Base-by-base conservation (phyloP, 2,113 vertebrate species). In the Pheucticus melanocephalus region DNA sequence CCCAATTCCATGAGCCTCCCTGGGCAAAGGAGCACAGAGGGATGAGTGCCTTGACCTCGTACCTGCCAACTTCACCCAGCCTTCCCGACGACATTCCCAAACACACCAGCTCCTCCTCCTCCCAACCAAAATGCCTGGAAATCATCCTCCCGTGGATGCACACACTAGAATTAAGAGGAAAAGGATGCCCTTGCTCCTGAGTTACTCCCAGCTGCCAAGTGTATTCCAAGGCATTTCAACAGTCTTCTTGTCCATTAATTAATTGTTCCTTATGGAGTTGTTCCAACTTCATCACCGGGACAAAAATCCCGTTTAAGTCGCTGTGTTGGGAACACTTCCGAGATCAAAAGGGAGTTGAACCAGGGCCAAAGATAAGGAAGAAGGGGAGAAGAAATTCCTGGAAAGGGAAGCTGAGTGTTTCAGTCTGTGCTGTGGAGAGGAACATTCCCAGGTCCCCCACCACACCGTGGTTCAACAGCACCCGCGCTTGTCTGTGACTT, bases 1-100 rank as follows among this genome's bases (percentile, higher is more conserved):
- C 61, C 71, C 1, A 4, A 21, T 4, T 11, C 71, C 61, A 35
- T 1, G 1, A n/a, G 28, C 16, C 75, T 51, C 28, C 37, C 3
- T 1, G 27, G 40, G 35, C 3, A 6, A 70, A 47, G 39, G 22
- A 71, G n/a, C 39, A 72, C 0, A 0, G 64, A 64, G 44, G 12
- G 85, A 60, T 11, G 14, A 1, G 5, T 2, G 1, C 7, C 44
- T 33, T 5, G 3, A 71, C 5, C 15, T 8, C 0, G 0, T 8
- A 65, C 10, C 28, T 2, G 0, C 6, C 54, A 60, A 31, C 45
- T 50, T 56, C 51, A 42, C 2, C 0, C 12, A 72, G 48, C 27
- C 22, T 50, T 76, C 68, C 44, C 61, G 18, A 19, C 0, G 0
- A 33, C 37, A 80, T 45, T 77, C 23, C 66, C 11, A 42, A 16